phyloP scores from a whole-genome alignment of 2,797 vertebrate genomes.

The Rhinophrynus dorsalis region DNA sequence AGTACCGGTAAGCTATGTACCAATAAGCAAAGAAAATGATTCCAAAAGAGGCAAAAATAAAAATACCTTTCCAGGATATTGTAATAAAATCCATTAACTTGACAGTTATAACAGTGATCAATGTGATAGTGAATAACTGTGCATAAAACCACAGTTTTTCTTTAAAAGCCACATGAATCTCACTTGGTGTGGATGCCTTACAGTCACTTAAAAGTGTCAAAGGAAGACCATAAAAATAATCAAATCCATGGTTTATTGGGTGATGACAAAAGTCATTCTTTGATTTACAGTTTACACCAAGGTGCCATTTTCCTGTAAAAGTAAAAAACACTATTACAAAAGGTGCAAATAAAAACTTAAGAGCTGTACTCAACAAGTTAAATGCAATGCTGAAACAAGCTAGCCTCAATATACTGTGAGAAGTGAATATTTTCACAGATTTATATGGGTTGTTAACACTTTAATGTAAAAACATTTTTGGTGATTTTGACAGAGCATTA shows the following conservation, averaged over 20 bases:
- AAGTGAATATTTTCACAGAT: no score
- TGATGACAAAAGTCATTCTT: conserved; percentile 85
- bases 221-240: conserved; percentile 85
- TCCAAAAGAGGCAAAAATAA: conserved; percentile 46
- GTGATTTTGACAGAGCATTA: no score
- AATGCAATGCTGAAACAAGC: no score
- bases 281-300: conserved; percentile 82
- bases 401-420: no score
- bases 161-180: conserved; percentile 61
- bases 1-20: conserved; percentile 64
- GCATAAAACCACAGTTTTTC: conserved; percentile 54
- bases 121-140: conserved; percentile 57
- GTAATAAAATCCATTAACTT: conserved; percentile 56
- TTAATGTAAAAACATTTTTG: no score
- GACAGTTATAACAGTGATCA: conserved; percentile 65
- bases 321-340: not conserved
- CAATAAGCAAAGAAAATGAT: conserved; percentile 59
- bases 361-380: no score
- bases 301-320: conserved; percentile 85
- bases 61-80: conserved; percentile 53
- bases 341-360: no score
- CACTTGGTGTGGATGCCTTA: conserved; percentile 57
- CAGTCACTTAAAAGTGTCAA: conserved; percentile 82
- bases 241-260: conserved; percentile 86
- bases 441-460: no score